These are phyloP conservation scores for Diadema setosum DNA, from an alignment of 35 echinoderm and acorn worm genomes.

Conservation along the genomic window DNA sequence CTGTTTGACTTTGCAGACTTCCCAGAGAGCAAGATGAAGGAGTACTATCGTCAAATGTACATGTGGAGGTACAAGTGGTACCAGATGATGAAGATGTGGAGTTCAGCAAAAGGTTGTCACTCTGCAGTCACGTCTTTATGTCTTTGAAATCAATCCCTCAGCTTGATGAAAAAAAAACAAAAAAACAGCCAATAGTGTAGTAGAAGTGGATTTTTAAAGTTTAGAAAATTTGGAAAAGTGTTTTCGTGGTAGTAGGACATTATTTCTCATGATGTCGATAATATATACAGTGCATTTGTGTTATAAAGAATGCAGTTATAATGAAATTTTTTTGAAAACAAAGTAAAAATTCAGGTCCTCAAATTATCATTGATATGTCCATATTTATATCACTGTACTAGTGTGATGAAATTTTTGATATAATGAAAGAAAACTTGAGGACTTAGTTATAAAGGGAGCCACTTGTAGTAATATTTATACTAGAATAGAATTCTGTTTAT, in stretches of 20 bases:
- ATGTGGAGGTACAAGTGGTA: constrained; percentile 25
- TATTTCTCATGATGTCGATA: neutral
- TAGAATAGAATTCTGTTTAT: no score
- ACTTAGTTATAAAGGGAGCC: no score
- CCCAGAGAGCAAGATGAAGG: neutral
- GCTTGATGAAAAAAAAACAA: neutral
- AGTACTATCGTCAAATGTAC: neutral
- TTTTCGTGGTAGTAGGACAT: neutral
- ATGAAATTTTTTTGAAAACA: no score
- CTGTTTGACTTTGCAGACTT: no score
- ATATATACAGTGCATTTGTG: neutral
- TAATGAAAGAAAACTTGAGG: no score
- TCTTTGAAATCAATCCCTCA: neutral
- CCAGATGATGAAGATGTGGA: neutral
- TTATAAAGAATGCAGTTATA: neutral
- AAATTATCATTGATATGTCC: no score
- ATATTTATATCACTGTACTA: no score
- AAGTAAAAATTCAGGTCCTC: no score
- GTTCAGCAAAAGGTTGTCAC: neutral
- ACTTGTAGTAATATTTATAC: no score
- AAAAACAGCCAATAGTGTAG: neutral
- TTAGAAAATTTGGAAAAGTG: neutral
- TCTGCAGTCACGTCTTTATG: neutral
- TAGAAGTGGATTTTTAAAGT: neutral
- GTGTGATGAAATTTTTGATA: no score